Conservation (phyloP, 2,888 invertebrate genomes). For the Panzeria rudis region DNA sequence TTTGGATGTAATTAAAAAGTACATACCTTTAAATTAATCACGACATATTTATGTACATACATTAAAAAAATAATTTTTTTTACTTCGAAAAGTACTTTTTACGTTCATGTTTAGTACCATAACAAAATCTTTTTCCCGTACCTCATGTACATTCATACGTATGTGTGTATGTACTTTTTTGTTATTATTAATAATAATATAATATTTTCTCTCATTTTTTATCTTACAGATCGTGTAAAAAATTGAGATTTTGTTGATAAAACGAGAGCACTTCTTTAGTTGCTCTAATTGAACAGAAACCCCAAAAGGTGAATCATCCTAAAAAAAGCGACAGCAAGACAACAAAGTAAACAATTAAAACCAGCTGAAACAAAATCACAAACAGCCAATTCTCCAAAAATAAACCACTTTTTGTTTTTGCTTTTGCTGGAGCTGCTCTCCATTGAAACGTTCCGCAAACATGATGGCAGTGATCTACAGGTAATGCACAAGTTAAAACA, state of each 20-base stretch:
- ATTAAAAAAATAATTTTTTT: too few species aligned
- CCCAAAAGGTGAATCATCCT: slow-evolving; percentile 62
- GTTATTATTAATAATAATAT: slow-evolving; percentile 28
- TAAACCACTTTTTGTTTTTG: slow-evolving; percentile 32
- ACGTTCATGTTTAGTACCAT: too few species aligned
- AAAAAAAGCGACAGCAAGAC: slow-evolving; percentile 22
- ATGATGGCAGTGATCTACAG: slow-evolving; percentile 81
- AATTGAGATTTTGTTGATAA: slow-evolving; percentile 45
- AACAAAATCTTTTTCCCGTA: background rate
- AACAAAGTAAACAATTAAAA: slow-evolving; percentile 36
- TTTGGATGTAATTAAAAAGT: too few species aligned
- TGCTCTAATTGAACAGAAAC: slow-evolving; percentile 48
- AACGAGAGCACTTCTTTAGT: slow-evolving; percentile 46
- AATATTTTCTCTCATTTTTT: slow-evolving; percentile 49
- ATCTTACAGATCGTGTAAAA: slow-evolving; percentile 66
- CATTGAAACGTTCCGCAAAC: slow-evolving; percentile 50
- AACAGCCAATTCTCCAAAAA: slow-evolving; percentile 55
- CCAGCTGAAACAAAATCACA: slow-evolving; percentile 30
- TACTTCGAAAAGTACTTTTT: too few species aligned
- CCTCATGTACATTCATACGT: slow-evolving; percentile 1
- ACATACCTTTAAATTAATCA: too few species aligned
- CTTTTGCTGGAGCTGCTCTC: slow-evolving; percentile 62
- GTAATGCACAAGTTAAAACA: slow-evolving; percentile 77
- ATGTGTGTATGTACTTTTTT: background rate
- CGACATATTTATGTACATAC: too few species aligned